Evolutionary conservation across 2,888 invertebrate species (phyloP).

Genomic region (Celastrina argiolus): DNA sequence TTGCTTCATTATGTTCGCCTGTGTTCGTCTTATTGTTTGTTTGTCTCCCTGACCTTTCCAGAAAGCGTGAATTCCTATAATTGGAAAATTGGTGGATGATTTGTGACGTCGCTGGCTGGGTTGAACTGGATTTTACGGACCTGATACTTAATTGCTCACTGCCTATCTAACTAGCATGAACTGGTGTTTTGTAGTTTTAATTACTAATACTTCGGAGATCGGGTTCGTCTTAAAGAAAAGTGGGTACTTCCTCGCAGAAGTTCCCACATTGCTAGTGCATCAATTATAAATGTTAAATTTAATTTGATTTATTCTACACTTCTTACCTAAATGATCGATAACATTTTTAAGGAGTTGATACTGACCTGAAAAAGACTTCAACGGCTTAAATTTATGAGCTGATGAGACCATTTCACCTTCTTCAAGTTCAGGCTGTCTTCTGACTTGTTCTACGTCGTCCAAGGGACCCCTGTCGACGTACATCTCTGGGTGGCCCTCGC

Average conservation of each 20-base stretch:
- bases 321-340: too few relatives aligned
- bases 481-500: slow-evolving; percentile 54
- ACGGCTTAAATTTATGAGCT: slow-evolving; percentile 57
- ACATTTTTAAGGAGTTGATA: not conserved
- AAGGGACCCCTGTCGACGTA: slow-evolving; percentile 65
- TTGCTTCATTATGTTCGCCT: slow-evolving; percentile 84
- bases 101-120: not conserved
- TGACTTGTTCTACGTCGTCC: slow-evolving; percentile 67
- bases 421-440: slow-evolving; percentile 69
- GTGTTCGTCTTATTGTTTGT: slow-evolving; percentile 77
- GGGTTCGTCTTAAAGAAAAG: too few relatives aligned
- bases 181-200: not conserved
- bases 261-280: too few relatives aligned
- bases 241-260: too few relatives aligned
- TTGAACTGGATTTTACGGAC: not conserved
- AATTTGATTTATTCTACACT: too few relatives aligned
- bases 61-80: slow-evolving; percentile 69
- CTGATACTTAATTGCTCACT: not conserved
- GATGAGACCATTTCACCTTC: slow-evolving; percentile 67
- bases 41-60: slow-evolving; percentile 79
- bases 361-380: slow-evolving; percentile 53
- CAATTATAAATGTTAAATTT: too few relatives aligned
- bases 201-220: too few relatives aligned
- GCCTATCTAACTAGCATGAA: not conserved
- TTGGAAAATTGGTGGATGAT: not conserved